Evolutionary conservation across 2,888 invertebrate genomes (phyloP).

Genomic region (Phaedon cochleariae): DNA sequence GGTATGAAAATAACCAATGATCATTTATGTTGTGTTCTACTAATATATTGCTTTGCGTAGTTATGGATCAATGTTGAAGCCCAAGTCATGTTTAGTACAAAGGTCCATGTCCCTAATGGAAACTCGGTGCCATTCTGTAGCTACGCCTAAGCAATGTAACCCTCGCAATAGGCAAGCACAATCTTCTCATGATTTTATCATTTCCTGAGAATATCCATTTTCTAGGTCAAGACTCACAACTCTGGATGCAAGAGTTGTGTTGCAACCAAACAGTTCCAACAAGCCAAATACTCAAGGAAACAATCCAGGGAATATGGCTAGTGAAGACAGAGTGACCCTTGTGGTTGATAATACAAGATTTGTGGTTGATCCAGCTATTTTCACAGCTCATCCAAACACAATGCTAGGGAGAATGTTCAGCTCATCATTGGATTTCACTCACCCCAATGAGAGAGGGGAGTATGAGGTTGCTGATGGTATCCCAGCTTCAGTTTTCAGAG

Average conservation of each 20-base stretch:
- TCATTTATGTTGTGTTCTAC: not conserved
- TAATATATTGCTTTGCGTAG: constrained; percentile 62
- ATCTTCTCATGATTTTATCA: constrained; percentile 22
- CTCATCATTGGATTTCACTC: constrained; percentile 88
- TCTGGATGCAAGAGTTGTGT: constrained; percentile 29
- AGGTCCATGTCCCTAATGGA: constrained; percentile 64
- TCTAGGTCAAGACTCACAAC: constrained; percentile 6
- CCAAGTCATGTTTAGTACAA: constrained; percentile 72
- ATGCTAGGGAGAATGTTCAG: constrained; percentile 99
- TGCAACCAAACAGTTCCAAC: constrained; percentile 31
- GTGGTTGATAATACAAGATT: constrained; percentile 95
- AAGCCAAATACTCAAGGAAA: constrained; percentile 21
- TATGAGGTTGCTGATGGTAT: constrained; percentile 97
- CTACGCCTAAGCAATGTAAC: constrained; percentile 64
- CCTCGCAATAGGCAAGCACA: constrained; percentile 62
- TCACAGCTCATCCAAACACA: constrained; percentile 95
- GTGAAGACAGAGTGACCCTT: constrained; percentile 85
- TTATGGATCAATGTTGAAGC: constrained; percentile 70
- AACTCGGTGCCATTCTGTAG: constrained; percentile 65
- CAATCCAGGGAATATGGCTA: constrained; percentile 41
- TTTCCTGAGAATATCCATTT: constrained; percentile 20
- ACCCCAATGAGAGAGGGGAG: constrained; percentile 95
- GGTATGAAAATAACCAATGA: constrained; percentile 62
- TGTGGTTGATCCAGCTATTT: constrained; percentile 90
- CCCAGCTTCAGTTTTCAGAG: constrained; percentile 92